Evolutionary conservation across 2,113 vertebrate species (phyloP).

Genomic region (Dromaius novaehollandiae): DNA sequence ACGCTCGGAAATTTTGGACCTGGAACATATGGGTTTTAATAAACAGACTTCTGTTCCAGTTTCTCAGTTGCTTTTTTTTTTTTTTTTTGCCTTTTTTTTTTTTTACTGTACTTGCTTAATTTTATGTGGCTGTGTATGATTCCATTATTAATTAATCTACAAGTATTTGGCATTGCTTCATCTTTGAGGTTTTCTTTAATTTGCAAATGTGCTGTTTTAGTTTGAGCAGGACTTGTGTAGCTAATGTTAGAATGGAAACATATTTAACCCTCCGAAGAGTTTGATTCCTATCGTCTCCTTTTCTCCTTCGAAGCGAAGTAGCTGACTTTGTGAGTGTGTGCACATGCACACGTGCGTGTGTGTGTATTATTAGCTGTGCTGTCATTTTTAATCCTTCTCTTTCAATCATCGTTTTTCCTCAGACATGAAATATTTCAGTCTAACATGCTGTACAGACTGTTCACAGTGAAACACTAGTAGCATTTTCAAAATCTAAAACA

Average conservation of each 20-base stretch:
- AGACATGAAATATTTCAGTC: constrained; percentile 78
- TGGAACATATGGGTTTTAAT: constrained; percentile 58
- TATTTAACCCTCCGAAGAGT: constrained; percentile 61
- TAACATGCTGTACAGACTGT: constrained; percentile 71
- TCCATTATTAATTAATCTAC: constrained; percentile 72
- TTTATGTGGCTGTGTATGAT: constrained; percentile 59
- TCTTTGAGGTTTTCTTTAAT: constrained; percentile 60
- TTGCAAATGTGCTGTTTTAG: constrained; percentile 68
- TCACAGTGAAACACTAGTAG: constrained; percentile 69
- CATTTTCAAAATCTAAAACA: constrained; percentile 77
- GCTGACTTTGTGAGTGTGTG: constrained; percentile 43
- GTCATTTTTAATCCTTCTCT: constrained; percentile 77
- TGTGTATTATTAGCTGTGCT: constrained; percentile 73
- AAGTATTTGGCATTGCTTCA: constrained; percentile 66
- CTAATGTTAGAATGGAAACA: constrained; percentile 57
- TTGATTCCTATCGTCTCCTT: constrained; percentile 25
- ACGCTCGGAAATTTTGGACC: constrained; percentile 37
- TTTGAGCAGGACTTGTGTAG: constrained; percentile 34
- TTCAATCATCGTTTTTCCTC: constrained; percentile 78
- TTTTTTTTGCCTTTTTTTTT: neutral
- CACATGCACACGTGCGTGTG: constrained; percentile 29
- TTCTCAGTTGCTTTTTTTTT: neutral
- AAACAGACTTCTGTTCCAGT: constrained; percentile 60
- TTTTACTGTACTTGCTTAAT: constrained; percentile 55
- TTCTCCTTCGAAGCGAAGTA: constrained; percentile 38